Percentiles rank a stretch among this genome's conserved stretches.
Evolutionary conservation across 2,888 invertebrate species (phyloP).

Genomic region (Acrocera orbiculus): DNA sequence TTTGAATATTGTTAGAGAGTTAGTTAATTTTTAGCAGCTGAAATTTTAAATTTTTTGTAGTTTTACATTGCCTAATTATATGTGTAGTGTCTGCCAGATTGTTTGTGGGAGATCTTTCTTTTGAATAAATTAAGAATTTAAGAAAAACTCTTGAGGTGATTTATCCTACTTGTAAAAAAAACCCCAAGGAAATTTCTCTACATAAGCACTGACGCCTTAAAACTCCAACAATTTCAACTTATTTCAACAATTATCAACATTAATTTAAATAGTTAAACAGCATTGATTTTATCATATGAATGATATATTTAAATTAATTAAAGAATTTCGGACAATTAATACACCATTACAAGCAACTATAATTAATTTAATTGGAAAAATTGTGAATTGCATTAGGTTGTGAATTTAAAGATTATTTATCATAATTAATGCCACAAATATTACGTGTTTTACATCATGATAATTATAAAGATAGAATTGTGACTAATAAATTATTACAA

Average conservation of each 20-base stretch:
- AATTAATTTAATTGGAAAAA: slow-evolving; percentile 80
- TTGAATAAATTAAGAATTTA: no score
- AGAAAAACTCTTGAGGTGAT: no score
- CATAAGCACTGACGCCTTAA: no score
- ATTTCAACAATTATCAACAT: slow-evolving; percentile 81
- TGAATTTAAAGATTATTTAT: slow-evolving; percentile 89
- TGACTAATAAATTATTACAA: slow-evolving; percentile 66
- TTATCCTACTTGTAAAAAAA: no score
- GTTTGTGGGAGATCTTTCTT: no score
- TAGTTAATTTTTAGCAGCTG: no score
- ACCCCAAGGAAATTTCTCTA: no score
- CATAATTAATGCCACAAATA: slow-evolving; percentile 87
- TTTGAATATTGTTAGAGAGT: no score
- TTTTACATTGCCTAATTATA: no score
- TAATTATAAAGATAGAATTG: slow-evolving; percentile 62
- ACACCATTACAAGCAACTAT: slow-evolving; percentile 67
- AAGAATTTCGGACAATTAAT: slow-evolving; percentile 73
- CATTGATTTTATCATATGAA: slow-evolving; percentile 92
- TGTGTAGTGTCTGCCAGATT: no score
- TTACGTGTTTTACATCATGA: slow-evolving; percentile 83
- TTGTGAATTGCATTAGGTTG: slow-evolving; percentile 84
- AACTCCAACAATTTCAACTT: no score
- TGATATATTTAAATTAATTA: slow-evolving; percentile 83
- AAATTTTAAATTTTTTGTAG: no score
- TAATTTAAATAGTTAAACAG: slow-evolving; percentile 90